Evolutionary conservation across 2,113 vertebrate species (phyloP).

Genomic region (Leptobrachium ailaonicum): DNA sequence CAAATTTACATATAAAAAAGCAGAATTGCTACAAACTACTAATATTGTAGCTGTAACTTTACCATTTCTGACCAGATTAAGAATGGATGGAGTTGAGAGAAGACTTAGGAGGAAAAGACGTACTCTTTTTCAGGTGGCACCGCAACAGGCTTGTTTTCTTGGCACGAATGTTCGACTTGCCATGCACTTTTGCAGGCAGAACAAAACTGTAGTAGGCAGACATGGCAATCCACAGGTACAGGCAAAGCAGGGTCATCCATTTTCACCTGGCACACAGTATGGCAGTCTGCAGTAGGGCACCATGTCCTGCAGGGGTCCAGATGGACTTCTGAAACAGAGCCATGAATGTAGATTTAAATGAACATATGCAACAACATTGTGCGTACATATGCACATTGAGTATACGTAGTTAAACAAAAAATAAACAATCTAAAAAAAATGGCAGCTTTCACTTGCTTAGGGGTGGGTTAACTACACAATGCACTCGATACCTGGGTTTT

Average conservation of each 20-base stretch:
- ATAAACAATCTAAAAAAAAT: no score
- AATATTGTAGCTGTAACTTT: no score
- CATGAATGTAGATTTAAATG: neutral
- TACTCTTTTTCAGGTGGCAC: constrained; percentile 75
- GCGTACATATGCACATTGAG: no score
- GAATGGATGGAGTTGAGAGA: no score
- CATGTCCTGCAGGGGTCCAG: constrained; percentile 86
- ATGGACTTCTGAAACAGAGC: constrained; percentile 77
- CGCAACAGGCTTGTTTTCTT: constrained; percentile 66
- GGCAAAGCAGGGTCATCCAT: constrained; percentile 63
- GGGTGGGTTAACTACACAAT: no score
- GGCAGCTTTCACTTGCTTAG: no score
- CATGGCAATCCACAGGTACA: constrained; percentile 72
- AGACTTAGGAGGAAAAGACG: constrained; percentile 50
- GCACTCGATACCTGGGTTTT: no score
- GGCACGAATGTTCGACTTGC: constrained; percentile 73
- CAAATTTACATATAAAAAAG: no score
- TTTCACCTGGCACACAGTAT: constrained; percentile 78
- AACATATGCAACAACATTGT: neutral
- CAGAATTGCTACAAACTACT: no score
- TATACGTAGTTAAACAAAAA: no score
- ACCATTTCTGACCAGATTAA: no score
- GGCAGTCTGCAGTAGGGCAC: constrained; percentile 87
- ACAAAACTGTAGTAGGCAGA: constrained; percentile 82
- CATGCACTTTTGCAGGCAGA: constrained; percentile 81